Conservation (phyloP, 2,113 vertebrate genomes). For the Hemibagrus wyckioides region DNA sequence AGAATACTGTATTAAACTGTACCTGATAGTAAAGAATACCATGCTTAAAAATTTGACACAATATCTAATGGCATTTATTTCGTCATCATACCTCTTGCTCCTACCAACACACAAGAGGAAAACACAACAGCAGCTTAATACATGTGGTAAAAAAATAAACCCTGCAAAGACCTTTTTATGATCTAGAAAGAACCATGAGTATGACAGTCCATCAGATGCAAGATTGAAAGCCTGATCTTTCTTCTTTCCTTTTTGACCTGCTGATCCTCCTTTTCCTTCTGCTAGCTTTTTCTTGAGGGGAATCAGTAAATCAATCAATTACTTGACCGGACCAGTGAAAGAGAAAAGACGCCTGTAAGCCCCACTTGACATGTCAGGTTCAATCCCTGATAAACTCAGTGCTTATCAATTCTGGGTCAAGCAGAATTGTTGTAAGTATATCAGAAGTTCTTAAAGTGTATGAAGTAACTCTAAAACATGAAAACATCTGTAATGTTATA, state of each 20-base stretch:
- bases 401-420: constrained; percentile 2
- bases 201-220: constrained; percentile 3
- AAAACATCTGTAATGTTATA: not conserved
- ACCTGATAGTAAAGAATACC: not conserved
- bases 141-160: not conserved
- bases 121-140: not conserved
- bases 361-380: constrained; percentile 41
- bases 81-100: not conserved
- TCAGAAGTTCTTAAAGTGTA: constrained; percentile 1
- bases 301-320: constrained; percentile 67
- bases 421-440: constrained; percentile 3
- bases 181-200: not conserved
- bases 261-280: constrained; percentile 47
- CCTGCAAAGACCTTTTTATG: not conserved
- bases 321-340: constrained; percentile 44
- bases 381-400: constrained; percentile 37
- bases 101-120: not conserved
- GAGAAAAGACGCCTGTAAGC: constrained; percentile 39
- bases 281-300: constrained; percentile 17
- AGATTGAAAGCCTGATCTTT: constrained; percentile 1
- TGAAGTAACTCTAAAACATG: not conserved
- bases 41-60: not conserved
- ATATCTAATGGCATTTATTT: not conserved
- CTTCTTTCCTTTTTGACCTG: constrained; percentile 48
- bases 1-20: not conserved